Evolutionary conservation across 2,797 vertebrate genomes (phyloP), one percentile per base, ranked within the genome.

Genomic region (Triplophysa bombifrons): DNA sequence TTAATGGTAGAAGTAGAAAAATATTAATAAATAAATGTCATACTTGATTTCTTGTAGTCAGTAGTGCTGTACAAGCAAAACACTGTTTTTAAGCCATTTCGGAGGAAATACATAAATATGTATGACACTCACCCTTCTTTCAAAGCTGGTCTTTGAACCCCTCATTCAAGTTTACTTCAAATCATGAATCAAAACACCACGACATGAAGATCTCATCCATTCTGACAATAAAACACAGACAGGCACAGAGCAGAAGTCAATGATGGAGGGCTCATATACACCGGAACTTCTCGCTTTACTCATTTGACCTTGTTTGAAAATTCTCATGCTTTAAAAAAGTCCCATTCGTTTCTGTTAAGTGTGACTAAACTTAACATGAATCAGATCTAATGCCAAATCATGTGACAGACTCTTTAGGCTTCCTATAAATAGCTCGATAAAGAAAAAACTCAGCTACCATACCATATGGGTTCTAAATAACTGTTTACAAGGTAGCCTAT

Each of bases 301-400:
- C 25, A 46, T 48, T 30, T 61, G 25, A 78, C 27, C 27, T 51
- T 2, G n/a, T 63, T 63, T 61, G 20, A 71, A 71, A n/a, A 41
- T 63, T 46, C 27, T 78, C 56, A 63, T 78, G 61, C 66, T 63
- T 38, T 51, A 19, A 70, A 38, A 41, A 72, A 78, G 14, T 11
- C 3, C 51, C 25, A 63, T 63, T 61, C 9, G 44, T 0, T 44
- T 46, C 34, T 34, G 48, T n/a, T n/a, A 22, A 50, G 34, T 22
- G 30, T 72, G 76, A 78, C 68, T 78, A 78, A 64, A 64, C 34
- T 17, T 4, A 16, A 63, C 3, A 51, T 53, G 67, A 71, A 63
- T 71, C 56, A 78, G 67, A 25, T 17, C 0, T 22, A 58, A 34
- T 3, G 5, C 14, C 56, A n/a, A 67, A 20, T 19, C 55, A 78